Evolutionary conservation across 2,113 vertebrate species (phyloP), one percentile per base, ranked within the genome.

Genomic region (Amphiprion ocellaris): DNA sequence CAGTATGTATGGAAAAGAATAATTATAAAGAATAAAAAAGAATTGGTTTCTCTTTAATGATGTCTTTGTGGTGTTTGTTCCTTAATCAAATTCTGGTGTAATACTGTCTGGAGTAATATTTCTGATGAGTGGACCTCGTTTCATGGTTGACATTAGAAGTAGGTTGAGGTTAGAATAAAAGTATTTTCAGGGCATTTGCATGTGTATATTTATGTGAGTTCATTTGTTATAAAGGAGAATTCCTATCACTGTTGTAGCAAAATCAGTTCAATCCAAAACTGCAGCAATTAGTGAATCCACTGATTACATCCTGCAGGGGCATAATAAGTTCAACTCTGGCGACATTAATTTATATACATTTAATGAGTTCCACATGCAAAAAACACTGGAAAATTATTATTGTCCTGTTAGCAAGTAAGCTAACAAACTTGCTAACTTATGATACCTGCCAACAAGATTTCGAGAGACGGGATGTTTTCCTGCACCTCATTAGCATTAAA

Each of bases 21-120:
- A 26, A 26, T 26, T 26, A 26, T 26, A 60, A 82, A 64, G 60
- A 60, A 72, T 61, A 23, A 56, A 46, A 64, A 52, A 77, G 11
- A 49, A 12, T 41, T 69, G 69, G 41, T 52, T 55, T 68, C 21
- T 28, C 53, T 65, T 78, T n/a, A 17, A 50, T 17, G 49, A 16
- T 19, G 19, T 19, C 19, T 21, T 52, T 44, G 12, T 44, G 41
- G 41, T 44, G 41, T 44, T 44, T 53, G 15, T 58, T 56, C 24
- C 60, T 67, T 71, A 68, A 26, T 54, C 50, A 56, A 64, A 86
- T 26, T 4, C 49, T 39, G 14, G 26, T 17, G 14, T 60, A 19
- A 53, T 23, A 17, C 61, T 55, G 21, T 74, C 53, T 64, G 9
- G 17, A 54, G 24, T 33, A 19, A 73, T 55, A 28, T 24, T 19